phyloP scores from a whole-genome alignment of 2,113 vertebrate genomes.

The Oceanites oceanicus region DNA sequence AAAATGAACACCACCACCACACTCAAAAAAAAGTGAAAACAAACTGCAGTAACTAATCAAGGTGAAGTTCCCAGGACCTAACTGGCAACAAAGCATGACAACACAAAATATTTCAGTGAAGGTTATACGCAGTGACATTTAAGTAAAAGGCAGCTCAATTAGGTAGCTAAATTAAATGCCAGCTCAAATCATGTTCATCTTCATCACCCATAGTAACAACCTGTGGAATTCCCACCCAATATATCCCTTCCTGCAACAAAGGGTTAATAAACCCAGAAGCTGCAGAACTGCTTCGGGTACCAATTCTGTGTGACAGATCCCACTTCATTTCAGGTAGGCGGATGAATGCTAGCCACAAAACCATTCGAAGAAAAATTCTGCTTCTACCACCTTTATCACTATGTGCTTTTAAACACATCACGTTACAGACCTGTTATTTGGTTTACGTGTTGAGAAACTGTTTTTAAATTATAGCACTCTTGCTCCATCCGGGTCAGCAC shows the following conservation, averaged over 20 bases:
- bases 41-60: neutral
- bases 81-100: neutral
- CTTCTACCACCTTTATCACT: neutral
- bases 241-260: neutral
- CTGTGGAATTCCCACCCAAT: neutral
- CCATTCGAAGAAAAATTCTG: neutral
- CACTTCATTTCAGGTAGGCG: neutral
- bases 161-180: neutral
- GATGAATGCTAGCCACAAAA: neutral
- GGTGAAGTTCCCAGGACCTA: neutral
- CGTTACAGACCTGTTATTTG: neutral
- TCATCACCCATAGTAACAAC: neutral
- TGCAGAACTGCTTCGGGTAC: neutral
- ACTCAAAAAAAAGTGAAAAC: neutral
- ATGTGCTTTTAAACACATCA: accelerated
- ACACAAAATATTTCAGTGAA: neutral
- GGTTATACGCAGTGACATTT: neutral
- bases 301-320: neutral
- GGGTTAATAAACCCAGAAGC: neutral
- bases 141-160: neutral
- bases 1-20: neutral
- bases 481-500: neutral
- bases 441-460: neutral
- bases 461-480: neutral
- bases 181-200: neutral